Conservation (phyloP, 2,888 invertebrate species). For the Alloscopus bannaensis region DNA sequence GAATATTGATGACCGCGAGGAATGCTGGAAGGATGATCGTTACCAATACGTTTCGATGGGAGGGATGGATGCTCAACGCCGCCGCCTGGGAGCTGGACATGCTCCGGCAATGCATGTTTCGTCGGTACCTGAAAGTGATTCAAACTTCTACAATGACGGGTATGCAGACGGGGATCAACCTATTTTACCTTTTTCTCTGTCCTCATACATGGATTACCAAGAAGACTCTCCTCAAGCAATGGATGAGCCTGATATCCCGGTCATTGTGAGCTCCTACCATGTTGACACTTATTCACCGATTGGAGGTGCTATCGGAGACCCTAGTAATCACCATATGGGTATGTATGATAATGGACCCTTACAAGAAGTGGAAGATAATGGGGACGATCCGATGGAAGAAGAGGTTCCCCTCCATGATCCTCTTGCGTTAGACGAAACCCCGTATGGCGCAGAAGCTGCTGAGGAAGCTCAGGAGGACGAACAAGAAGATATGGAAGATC, state of each 20-base stretch:
- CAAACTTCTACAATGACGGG: slow-evolving; percentile 25
- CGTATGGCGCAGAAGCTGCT: slow-evolving; percentile 18
- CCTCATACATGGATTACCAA: slow-evolving; percentile 47
- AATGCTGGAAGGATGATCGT: slow-evolving; percentile 61
- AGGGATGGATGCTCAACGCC: neutral
- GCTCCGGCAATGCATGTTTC: slow-evolving; percentile 23
- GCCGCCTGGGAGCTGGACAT: neutral
- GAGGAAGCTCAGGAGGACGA: too few species aligned
- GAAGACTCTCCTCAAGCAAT: slow-evolving; percentile 11
- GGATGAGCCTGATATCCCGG: slow-evolving; percentile 26
- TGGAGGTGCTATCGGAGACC: too few species aligned
- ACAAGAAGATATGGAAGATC: slow-evolving; percentile 24
- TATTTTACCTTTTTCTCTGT: slow-evolving; percentile 37
- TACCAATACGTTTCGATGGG: slow-evolving; percentile 51
- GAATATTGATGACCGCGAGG: slow-evolving; percentile 25
- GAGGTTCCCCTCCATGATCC: slow-evolving; percentile 50
- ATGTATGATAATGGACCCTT: neutral
- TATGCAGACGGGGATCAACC: slow-evolving; percentile 28
- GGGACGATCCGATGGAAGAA: slow-evolving; percentile 31
- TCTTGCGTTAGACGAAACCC: slow-evolving; percentile 51
- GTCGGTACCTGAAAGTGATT: slow-evolving; percentile 16
- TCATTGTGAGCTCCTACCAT: slow-evolving; percentile 55
- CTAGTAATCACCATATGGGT: slow-evolving; percentile 13
- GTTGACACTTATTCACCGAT: slow-evolving; percentile 9
- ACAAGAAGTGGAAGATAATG: neutral